phyloP scores from a whole-genome alignment of 2,113 vertebrate species.

The Muscicapa adusta region DNA sequence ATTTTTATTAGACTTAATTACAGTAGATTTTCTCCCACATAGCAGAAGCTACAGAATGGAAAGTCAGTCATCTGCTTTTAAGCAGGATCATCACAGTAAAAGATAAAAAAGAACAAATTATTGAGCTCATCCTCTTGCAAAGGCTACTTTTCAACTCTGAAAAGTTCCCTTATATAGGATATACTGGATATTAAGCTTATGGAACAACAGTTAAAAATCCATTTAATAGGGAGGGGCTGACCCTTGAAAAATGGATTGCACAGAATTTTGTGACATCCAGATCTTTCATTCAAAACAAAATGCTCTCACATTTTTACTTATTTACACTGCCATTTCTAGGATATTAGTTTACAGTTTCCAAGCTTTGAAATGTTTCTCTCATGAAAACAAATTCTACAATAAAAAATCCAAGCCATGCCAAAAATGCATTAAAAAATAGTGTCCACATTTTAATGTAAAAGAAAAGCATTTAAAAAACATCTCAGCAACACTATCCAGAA shows the following conservation, averaged over 20 bases:
- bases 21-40: not conserved
- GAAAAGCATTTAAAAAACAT: not conserved
- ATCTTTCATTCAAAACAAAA: not conserved
- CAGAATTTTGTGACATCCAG: not conserved
- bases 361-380: not conserved
- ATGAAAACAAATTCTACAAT: not conserved
- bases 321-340: not conserved
- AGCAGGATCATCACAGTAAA: not conserved
- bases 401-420: not conserved
- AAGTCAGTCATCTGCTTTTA: constrained; percentile 25
- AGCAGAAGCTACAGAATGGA: not conserved
- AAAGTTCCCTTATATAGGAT: not conserved
- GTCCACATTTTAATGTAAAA: not conserved
- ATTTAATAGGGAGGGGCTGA: not conserved
- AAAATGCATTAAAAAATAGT: not conserved
- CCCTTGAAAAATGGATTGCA: not conserved
- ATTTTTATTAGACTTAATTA: constrained; percentile 43
- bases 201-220: not conserved
- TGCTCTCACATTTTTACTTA: not conserved
- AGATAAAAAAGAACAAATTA: constrained; percentile 1
- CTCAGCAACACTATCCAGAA: not conserved
- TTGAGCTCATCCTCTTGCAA: not conserved
- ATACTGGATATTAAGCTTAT: not conserved
- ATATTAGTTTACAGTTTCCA: not conserved
- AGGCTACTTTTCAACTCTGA: not conserved